These are phyloP conservation scores for Euproctis similis DNA, from an alignment of 2,888 invertebrate genomes.

Conservation along the genomic window DNA sequence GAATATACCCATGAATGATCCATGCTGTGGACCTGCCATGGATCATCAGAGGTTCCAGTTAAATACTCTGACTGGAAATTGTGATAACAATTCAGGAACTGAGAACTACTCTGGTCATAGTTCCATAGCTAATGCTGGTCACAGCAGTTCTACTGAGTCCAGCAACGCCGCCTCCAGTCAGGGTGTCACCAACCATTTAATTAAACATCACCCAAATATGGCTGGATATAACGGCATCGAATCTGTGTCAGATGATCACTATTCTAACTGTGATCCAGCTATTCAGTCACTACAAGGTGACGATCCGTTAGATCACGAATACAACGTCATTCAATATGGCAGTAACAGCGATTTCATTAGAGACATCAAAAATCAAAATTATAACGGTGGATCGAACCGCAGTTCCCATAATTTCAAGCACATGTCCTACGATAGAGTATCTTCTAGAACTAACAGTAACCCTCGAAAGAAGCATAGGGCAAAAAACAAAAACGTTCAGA, in stretches of 20 bases:
- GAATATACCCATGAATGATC: slow-evolving; percentile 42
- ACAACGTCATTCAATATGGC: slow-evolving; percentile 71
- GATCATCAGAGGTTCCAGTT: slow-evolving; percentile 69
- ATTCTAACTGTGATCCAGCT: slow-evolving; percentile 70
- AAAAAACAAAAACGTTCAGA: slow-evolving; percentile 72
- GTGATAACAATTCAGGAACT: slow-evolving; percentile 78
- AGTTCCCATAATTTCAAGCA: slow-evolving; percentile 73
- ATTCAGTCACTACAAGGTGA: slow-evolving; percentile 69
- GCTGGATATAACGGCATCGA: slow-evolving; percentile 67
- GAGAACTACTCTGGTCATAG: slow-evolving; percentile 79
- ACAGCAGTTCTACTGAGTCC: slow-evolving; percentile 71
- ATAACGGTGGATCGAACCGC: slow-evolving; percentile 66
- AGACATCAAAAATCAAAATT: slow-evolving; percentile 73
- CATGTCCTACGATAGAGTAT: slow-evolving; percentile 68
- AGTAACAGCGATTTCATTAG: slow-evolving; percentile 68
- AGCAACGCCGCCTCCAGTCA: slow-evolving; percentile 71
- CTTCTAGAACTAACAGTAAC: slow-evolving; percentile 70
- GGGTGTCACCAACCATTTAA: slow-evolving; percentile 68
- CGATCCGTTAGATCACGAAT: slow-evolving; percentile 69
- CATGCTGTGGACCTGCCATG: slow-evolving; percentile 59
- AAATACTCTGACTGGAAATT: slow-evolving; percentile 72
- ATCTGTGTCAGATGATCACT: slow-evolving; percentile 69
- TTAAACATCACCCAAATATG: slow-evolving; percentile 66
- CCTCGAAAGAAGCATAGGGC: slow-evolving; percentile 68
- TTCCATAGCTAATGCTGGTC: slow-evolving; percentile 72